Percentiles rank a stretch among this genome's conserved stretches.
Evolutionary conservation across 1,140 invertebrate genomes (phyloP).

Genomic region (Leptopilina boulardi): DNA sequence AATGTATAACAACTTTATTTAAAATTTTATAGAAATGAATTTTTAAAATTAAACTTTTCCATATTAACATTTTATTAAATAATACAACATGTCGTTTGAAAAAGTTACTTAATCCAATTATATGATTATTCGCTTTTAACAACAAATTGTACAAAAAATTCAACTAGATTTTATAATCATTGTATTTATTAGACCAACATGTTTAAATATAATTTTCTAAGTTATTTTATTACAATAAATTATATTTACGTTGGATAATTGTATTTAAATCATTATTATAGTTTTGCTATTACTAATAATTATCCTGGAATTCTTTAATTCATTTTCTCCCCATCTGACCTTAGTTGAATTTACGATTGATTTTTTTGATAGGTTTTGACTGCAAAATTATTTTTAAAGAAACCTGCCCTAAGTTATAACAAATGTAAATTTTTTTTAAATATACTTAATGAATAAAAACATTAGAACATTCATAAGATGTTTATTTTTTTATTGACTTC

Average conservation of each 20-base stretch:
- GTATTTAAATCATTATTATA: no score
- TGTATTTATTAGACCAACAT: neutral
- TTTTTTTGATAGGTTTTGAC: no score
- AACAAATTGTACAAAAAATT: slow-evolving; percentile 28
- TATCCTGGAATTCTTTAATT: no score
- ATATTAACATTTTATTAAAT: neutral
- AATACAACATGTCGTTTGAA: neutral
- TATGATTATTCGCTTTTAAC: neutral
- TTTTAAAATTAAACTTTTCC: neutral
- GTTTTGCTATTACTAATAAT: no score
- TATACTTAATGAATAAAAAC: no score
- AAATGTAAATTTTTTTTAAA: no score
- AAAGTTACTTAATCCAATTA: neutral
- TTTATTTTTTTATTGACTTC: no score
- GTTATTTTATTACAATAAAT: slow-evolving; percentile 23
- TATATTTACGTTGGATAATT: slow-evolving; percentile 17
- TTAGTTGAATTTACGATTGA: no score
- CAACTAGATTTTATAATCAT: slow-evolving; percentile 7
- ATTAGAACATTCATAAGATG: no score
- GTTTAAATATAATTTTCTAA: slow-evolving; percentile 12
- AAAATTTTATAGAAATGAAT: neutral
- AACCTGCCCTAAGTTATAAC: no score
- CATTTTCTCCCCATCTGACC: no score
- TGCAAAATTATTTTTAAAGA: no score
- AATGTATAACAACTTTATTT: neutral